These are phyloP conservation scores for Cactoblastis cactorum DNA, from an alignment of 2,888 invertebrate species.

Conservation along the genomic window DNA sequence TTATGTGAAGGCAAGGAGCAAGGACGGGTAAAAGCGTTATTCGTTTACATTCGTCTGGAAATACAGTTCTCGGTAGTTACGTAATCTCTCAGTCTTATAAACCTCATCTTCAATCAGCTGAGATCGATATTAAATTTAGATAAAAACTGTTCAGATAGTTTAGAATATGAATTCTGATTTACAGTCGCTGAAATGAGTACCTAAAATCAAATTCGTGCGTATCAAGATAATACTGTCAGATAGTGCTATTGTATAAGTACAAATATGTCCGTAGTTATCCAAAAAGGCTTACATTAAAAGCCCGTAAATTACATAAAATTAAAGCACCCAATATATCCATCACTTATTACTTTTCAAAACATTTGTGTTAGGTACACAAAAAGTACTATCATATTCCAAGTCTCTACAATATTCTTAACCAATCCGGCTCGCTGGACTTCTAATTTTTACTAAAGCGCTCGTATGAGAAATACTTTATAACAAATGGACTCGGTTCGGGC, in stretches of 20 bases:
- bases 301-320: constrained; percentile 62
- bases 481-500: constrained; percentile 61
- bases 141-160: constrained; percentile 25
- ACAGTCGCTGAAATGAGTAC: constrained; percentile 13
- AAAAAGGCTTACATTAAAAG: constrained; percentile 51
- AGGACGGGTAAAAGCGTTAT: constrained; percentile 78
- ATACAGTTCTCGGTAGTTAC: constrained; percentile 70
- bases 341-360: constrained; percentile 54
- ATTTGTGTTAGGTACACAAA: constrained; percentile 41
- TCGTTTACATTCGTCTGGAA: constrained; percentile 69
- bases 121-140: constrained; percentile 41
- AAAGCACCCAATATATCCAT: constrained; percentile 70
- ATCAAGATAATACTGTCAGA: constrained; percentile 40
- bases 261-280: constrained; percentile 42
- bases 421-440: constrained; percentile 41
- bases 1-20: constrained; percentile 77
- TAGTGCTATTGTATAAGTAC: constrained; percentile 51
- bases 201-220: constrained; percentile 17
- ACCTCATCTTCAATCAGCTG: constrained; percentile 61
- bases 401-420: constrained; percentile 37
- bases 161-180: constrained; percentile 19
- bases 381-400: constrained; percentile 34
- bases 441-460: constrained; percentile 46
- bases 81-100: constrained; percentile 76
- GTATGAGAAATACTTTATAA: constrained; percentile 49